A percentile compares a stretch with the other conserved stretches of the same genome.
Conservation (phyloP, 2,797 vertebrate genomes). For the Orientallactaga sibirica region DNA sequence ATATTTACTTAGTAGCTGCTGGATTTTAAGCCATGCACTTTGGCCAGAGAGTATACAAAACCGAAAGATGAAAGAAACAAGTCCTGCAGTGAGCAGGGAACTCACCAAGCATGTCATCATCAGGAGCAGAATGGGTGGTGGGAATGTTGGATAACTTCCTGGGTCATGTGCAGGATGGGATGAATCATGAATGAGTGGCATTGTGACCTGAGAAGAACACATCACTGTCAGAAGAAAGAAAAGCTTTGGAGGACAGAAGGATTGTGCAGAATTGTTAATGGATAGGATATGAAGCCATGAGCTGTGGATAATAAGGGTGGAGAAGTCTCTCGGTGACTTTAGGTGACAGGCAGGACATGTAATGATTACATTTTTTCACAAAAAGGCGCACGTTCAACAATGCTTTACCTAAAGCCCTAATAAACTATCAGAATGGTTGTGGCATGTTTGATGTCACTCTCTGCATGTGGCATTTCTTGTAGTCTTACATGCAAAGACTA, state of each 20-base stretch:
- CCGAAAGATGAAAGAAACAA: neutral
- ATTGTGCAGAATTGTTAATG: neutral
- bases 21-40: neutral
- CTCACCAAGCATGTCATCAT: neutral
- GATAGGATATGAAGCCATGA: neutral
- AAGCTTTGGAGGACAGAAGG: neutral
- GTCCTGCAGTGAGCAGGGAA: neutral
- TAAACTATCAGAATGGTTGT: neutral
- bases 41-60: neutral
- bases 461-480: neutral
- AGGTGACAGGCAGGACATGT: neutral
- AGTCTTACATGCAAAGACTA: neutral
- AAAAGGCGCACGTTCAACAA: neutral
- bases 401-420: slow-evolving; percentile 17
- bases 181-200: slow-evolving; percentile 3
- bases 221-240: neutral
- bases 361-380: neutral
- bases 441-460: neutral
- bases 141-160: neutral
- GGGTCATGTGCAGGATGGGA: neutral
- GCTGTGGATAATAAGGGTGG: neutral
- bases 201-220: neutral
- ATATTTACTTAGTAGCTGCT: neutral
- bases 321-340: neutral
- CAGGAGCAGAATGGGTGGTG: neutral